Conservation (phyloP, 2,113 vertebrate species). For the Morone chrysops region DNA sequence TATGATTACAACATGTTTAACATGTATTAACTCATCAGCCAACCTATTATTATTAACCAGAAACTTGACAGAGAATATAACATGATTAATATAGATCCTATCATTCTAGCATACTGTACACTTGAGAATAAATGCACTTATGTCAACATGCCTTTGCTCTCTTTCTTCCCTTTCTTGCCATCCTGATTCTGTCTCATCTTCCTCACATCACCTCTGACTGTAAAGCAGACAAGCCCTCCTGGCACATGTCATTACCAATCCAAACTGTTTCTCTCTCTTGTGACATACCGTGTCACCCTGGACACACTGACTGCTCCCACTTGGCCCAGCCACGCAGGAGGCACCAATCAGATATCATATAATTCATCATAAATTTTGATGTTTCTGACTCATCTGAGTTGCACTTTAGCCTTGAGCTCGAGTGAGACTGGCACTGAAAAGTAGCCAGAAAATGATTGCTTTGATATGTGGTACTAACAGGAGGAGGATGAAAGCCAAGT, state of each 20-base stretch:
- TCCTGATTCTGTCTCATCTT: constrained; percentile 70
- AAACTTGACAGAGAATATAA: not conserved
- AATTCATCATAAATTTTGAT: constrained; percentile 45
- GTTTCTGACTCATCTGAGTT: constrained; percentile 52
- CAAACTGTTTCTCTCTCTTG: constrained; percentile 9
- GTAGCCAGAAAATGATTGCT: constrained; percentile 53
- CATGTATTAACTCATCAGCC: constrained; percentile 41
- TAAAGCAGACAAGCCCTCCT: constrained; percentile 66
- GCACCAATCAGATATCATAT: constrained; percentile 29
- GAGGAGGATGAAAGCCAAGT: constrained; percentile 62
- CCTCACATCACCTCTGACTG: constrained; percentile 69
- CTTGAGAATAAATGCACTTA: not conserved
- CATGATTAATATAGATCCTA: not conserved
- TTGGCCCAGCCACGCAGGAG: constrained; percentile 42
- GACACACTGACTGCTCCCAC: constrained; percentile 57
- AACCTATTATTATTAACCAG: constrained; percentile 24
- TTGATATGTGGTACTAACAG: constrained; percentile 60
- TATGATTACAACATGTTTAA: constrained; percentile 68
- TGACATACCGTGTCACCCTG: constrained; percentile 54
- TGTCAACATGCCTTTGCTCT: constrained; percentile 5
- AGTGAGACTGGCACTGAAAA: constrained; percentile 49
- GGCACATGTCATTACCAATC: constrained; percentile 68
- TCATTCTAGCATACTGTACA: not conserved
- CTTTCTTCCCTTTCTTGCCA: constrained; percentile 41
- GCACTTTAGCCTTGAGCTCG: constrained; percentile 54